phyloP scores from a whole-genome alignment of 2,113 vertebrate genomes.

The Pygoscelis antarcticus region DNA sequence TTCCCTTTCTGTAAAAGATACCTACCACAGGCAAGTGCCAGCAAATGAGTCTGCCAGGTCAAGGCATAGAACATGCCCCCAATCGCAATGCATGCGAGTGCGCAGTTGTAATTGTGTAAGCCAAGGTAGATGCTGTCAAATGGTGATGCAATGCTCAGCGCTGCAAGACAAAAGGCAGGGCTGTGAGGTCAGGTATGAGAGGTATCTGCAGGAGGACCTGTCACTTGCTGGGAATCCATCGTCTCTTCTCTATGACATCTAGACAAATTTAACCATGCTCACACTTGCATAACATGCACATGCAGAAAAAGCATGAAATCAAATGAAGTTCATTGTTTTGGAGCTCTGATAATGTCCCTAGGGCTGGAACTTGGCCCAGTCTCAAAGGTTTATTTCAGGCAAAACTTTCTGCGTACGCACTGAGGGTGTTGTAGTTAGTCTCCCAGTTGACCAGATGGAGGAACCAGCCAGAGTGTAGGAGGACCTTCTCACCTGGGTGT shows the following conservation, averaged over 20 bases:
- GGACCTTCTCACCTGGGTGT: neutral
- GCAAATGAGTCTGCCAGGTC: slow-evolving; percentile 93
- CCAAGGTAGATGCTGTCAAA: slow-evolving; percentile 89
- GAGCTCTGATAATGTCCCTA: neutral
- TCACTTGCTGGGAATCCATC: neutral
- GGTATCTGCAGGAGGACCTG: neutral
- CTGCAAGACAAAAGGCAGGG: slow-evolving; percentile 64
- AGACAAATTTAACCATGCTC: neutral
- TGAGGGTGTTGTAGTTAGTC: neutral
- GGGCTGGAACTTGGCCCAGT: neutral
- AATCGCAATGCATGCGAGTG: slow-evolving; percentile 86
- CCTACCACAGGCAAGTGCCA: slow-evolving; percentile 89
- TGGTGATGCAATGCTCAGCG: slow-evolving; percentile 86
- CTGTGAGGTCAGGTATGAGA: neutral
- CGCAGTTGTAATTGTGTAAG: slow-evolving; percentile 93
- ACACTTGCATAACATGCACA: fast-evolving
- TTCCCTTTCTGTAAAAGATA: neutral
- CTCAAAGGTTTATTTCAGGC: neutral
- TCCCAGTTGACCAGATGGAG: too few relatives aligned
- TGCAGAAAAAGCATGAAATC: neutral
- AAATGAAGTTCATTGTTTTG: neutral
- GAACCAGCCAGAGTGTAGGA: neutral
- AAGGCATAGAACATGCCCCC: slow-evolving; percentile 96
- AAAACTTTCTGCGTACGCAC: neutral
- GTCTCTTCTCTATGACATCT: neutral